Evolutionary conservation across 2,797 vertebrate genomes (phyloP), one percentile per base, ranked within the genome.

Genomic region (Denticeps clupeoides): DNA sequence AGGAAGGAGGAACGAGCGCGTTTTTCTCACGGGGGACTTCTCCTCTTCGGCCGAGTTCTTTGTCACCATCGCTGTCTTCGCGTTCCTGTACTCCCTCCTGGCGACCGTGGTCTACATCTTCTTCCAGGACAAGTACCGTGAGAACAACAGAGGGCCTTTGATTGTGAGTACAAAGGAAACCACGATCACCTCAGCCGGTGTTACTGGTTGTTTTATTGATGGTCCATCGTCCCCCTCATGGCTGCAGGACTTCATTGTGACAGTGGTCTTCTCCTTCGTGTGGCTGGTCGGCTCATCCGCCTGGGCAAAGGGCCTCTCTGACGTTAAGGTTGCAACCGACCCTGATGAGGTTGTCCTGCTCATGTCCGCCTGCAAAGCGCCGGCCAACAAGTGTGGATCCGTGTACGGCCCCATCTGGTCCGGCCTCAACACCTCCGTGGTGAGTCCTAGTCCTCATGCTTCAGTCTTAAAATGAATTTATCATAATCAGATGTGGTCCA

Each of bases 31-130:
- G 8, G 94, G 94, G 3, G 93, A 97, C 73, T 97, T 86, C 71
- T 98, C 94, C 0, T 97, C 93, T 10, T 95, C 93, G 0, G 92
- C 93, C 0, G 92, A 97, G 74, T 97, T 98, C 82, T 98, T 97
- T 0, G 91, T 98, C 73, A 97, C 91, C 5, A 87, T 97, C 0
- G 90, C 93, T 0, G 94, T 98, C 67, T 97, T 97, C 0, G 86
- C 94, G 59, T 97, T 98, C 73, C 84, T 98, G 55, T 98, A 98
- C 72, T 98, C 93, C 0, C 77, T 97, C 64, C 68, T 84, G 3
- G 92, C 94, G 67, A 92, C 89, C 0, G 77, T 90, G 3, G 83
- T 96, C 60, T 97, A 97, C 67, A 86, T 97, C 63, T 96, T 97
- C 81, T 95, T 89, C 71, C 90, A 90, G 76, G 92, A 93, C 74